These are phyloP conservation scores for Montipora efflorescens DNA, from an alignment of 64 coral and sea anemone species.

Conservation along the genomic window DNA sequence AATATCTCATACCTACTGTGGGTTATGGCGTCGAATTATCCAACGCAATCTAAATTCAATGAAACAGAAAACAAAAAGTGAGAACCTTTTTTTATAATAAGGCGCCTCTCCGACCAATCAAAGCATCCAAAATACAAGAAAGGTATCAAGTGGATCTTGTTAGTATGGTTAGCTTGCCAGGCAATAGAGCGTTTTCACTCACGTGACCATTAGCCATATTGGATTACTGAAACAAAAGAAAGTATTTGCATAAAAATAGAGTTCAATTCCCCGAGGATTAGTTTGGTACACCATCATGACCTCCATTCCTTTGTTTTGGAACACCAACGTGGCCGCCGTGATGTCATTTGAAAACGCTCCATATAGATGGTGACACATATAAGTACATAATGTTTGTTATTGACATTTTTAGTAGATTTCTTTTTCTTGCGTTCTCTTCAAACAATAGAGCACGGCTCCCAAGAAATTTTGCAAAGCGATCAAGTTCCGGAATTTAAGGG, in stretches of 20 bases:
- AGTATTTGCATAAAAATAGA: no score
- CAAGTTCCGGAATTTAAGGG: neutral
- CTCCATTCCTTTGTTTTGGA: no score
- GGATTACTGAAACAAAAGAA: no score
- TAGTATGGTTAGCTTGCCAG: neutral
- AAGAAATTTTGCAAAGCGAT: neutral
- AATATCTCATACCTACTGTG: neutral
- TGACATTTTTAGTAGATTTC: neutral
- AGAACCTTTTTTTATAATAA: slow-evolving; percentile 17
- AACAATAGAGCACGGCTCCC: neutral
- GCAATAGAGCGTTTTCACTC: neutral
- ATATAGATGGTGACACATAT: neutral
- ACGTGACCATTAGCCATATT: no score
- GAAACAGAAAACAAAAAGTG: neutral
- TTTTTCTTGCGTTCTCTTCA: neutral
- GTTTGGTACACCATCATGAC: no score
- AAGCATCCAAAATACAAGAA: neutral
- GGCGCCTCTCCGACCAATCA: slow-evolving; percentile 25
- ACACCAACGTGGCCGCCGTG: no score
- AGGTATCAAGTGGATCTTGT: slow-evolving; percentile 30
- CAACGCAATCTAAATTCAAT: neutral
- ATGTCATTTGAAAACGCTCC: no score
- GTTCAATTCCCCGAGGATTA: no score
- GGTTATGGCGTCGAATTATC: neutral
- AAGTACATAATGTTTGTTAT: slow-evolving; percentile 27